phyloP scores from a whole-genome alignment of 2,113 vertebrate genomes.

The Sinosuthora webbiana region DNA sequence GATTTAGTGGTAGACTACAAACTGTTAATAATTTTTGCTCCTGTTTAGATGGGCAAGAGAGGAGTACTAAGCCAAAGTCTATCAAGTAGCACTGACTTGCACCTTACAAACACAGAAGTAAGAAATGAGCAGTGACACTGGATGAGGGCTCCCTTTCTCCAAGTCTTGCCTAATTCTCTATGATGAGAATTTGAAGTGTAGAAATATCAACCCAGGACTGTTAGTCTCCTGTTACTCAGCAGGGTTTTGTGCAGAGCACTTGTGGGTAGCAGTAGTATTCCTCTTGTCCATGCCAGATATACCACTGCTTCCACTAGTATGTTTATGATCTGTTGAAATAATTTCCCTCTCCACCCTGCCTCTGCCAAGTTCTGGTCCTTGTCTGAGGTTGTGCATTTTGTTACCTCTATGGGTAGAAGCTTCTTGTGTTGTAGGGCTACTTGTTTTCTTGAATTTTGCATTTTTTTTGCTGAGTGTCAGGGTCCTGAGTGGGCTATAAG shows the following conservation, averaged over 20 bases:
- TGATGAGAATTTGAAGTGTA: background rate
- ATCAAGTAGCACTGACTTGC: background rate
- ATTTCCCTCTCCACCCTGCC: rapidly evolving
- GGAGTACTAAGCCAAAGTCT: background rate
- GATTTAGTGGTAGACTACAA: background rate
- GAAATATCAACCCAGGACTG: rapidly evolving
- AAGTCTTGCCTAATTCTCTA: background rate
- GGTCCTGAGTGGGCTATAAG: background rate
- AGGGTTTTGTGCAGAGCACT: background rate
- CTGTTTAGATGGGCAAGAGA: background rate
- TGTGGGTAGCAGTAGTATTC: background rate
- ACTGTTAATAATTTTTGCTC: background rate
- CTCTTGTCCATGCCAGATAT: background rate
- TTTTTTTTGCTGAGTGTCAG: background rate
- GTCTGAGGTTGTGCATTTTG: background rate
- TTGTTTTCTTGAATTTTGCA: background rate
- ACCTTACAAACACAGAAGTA: background rate
- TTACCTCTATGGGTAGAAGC: background rate
- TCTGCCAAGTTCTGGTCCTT: background rate
- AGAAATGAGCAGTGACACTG: background rate
- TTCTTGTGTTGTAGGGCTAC: background rate
- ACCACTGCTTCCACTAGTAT: background rate
- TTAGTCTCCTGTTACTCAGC: background rate
- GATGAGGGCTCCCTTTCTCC: background rate
- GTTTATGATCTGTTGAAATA: background rate